Evolutionary conservation across 1,140 invertebrate species (phyloP).

Genomic region (Drosophila ananassae): DNA sequence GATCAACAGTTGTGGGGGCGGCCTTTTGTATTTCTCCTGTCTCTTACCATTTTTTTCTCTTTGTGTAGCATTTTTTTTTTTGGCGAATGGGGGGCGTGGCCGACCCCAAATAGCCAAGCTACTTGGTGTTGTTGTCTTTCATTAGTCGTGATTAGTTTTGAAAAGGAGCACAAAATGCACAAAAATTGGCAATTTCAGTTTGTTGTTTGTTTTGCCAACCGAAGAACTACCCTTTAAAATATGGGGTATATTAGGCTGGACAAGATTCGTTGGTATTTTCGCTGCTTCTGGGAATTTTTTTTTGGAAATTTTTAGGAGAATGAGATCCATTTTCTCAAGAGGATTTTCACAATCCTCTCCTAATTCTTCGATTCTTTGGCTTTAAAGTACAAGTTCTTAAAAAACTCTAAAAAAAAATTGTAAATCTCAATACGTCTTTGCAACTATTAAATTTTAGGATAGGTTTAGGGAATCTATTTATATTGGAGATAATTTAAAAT

Average conservation of each 20-base stretch:
- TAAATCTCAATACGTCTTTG: too few species aligned
- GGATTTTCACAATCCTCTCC: too few species aligned
- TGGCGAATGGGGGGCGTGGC: conserved; percentile 37
- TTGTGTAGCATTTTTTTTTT: background rate
- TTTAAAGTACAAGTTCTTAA: too few species aligned
- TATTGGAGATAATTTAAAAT: too few species aligned
- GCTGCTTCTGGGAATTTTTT: too few species aligned
- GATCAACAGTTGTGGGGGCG: conserved; percentile 49
- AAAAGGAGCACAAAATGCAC: conserved; percentile 56
- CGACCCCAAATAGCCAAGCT: conserved; percentile 65
- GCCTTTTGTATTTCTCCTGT: background rate
- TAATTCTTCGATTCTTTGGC: too few species aligned
- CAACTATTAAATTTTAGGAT: too few species aligned
- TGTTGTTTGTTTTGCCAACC: conserved; percentile 39
- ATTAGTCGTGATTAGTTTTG: conserved; percentile 79
- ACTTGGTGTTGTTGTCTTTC: conserved; percentile 57
- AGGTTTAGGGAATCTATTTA: too few species aligned
- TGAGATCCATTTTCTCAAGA: too few species aligned
- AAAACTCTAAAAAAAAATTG: too few species aligned
- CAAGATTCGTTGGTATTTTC: too few species aligned
- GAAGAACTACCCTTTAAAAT: background rate
- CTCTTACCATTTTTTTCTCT: background rate
- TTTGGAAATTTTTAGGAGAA: too few species aligned
- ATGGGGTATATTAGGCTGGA: background rate
- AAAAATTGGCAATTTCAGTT: conserved; percentile 55